phyloP scores from a whole-genome alignment of 2,888 invertebrate genomes.

The Macrophya alboannulata region DNA sequence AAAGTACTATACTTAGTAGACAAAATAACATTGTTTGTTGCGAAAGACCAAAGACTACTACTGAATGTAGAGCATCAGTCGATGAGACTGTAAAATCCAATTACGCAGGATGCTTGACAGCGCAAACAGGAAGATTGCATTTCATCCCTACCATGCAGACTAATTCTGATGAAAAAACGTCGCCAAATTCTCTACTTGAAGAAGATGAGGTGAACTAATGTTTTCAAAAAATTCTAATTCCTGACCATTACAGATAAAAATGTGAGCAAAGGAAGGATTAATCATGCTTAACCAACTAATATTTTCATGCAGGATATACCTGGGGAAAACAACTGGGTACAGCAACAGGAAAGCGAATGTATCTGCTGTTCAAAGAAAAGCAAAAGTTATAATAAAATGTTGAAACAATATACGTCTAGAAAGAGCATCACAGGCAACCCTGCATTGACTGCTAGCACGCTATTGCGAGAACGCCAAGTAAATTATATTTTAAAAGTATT shows the following conservation, averaged over 20 bases:
- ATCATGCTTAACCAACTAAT: not conserved
- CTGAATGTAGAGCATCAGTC: slow-evolving; percentile 18
- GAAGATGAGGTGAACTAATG: slow-evolving; percentile 30
- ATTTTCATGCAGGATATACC: slow-evolving; percentile 30
- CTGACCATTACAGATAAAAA: not conserved
- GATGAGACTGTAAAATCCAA: slow-evolving; percentile 40
- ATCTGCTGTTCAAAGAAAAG: slow-evolving; percentile 26
- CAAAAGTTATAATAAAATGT: slow-evolving; percentile 52
- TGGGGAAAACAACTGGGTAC: not conserved
- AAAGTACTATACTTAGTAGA: not conserved
- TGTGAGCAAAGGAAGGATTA: not conserved
- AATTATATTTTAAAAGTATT: not conserved
- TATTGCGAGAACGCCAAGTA: slow-evolving; percentile 63
- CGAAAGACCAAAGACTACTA: slow-evolving; percentile 42
- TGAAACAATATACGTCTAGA: slow-evolving; percentile 55
- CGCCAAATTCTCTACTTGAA: not conserved
- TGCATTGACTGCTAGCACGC: slow-evolving; percentile 60
- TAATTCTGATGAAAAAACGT: slow-evolving; percentile 13
- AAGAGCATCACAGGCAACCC: slow-evolving; percentile 56
- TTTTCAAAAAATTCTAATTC: not conserved
- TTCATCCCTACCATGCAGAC: slow-evolving; percentile 49
- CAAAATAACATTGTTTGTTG: slow-evolving; percentile 29
- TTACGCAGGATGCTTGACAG: slow-evolving; percentile 41
- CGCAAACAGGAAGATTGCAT: slow-evolving; percentile 47
- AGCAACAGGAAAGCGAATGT: slow-evolving; percentile 45